Evolutionary conservation across 2,113 vertebrate species (phyloP), one percentile per base, ranked within the genome.

Genomic region (Zingel zingel): DNA sequence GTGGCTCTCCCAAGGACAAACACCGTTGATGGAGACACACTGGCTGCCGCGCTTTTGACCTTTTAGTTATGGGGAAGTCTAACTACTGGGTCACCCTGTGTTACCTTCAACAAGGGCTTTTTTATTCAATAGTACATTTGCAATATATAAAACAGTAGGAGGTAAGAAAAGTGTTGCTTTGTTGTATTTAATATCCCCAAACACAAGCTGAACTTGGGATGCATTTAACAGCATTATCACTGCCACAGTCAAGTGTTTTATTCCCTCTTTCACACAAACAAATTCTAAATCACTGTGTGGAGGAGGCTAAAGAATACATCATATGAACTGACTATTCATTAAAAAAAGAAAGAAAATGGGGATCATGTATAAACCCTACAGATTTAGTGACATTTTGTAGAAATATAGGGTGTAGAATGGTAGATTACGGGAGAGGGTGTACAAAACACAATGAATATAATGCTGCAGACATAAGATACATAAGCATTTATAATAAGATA

Each of bases 1-100:
- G 47, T 30, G 50, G 77, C 57, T 57, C n/a, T 71, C 27, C 74
- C 74, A 86, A 88, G 86, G 79, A 82, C 73, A 67, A 19, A 30
- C 14, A 5, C 21, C 61, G 57, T 27, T 59, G 65, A 79, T 61
- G 73, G 73, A 77, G 54, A 74, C 64, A 62, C 12, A 14, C 43
- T 48, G 71, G 54, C 45, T 21, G 54, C 50, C 43, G 51, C 1
- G 30, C n/a, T 21, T 85, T 63, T 85, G 43, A 76, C 79, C 66
- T 83, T 75, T 23, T 0, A n/a, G 25, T 53, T 48, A 61, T 69
- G 27, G 4, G 27, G 65, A 45, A 77, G 36, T 78, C 19, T 61
- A 74, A 74, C 25, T 23, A 33, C 43, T 4, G 10, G 57, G 69
- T 78, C 74, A 74, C 30, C 12, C n/a, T 48, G 53, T 43, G 47